phyloP scores from a whole-genome alignment of 2,113 vertebrate species.

The Gobius niger region DNA sequence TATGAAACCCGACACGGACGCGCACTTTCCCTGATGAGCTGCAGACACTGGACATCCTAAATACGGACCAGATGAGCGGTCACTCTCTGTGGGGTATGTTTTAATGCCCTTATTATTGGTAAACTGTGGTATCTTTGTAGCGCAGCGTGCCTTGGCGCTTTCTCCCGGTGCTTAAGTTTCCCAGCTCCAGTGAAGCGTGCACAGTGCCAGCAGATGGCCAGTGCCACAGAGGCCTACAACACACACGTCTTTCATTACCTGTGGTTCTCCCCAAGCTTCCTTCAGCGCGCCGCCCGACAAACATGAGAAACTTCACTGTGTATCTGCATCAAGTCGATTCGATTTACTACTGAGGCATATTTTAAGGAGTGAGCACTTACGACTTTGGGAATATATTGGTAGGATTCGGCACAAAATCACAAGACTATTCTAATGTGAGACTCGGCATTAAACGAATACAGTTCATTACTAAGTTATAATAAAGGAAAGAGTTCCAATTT shows the following conservation, averaged over 20 bases:
- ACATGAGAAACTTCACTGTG: neutral
- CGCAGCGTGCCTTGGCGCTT: constrained; percentile 39
- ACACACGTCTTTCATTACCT: constrained; percentile 66
- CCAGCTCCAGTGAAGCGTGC: constrained; percentile 55
- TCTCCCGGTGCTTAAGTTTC: constrained; percentile 75
- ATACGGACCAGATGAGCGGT: constrained; percentile 1
- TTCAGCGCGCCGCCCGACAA: too few relatives aligned
- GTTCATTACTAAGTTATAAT: too few relatives aligned
- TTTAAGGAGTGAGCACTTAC: too few relatives aligned
- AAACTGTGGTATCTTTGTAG: constrained; percentile 46
- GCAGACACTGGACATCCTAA: neutral
- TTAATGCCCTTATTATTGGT: constrained; percentile 37
- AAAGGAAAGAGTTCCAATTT: too few relatives aligned
- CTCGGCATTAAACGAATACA: too few relatives aligned
- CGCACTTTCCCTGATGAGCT: constrained; percentile 6
- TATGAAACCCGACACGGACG: constrained; percentile 34
- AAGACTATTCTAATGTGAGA: too few relatives aligned
- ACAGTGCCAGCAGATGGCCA: constrained; percentile 60
- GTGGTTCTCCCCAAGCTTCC: neutral
- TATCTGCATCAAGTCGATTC: neutral
- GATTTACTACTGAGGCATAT: too few relatives aligned
- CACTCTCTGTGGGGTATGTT: constrained; percentile 20
- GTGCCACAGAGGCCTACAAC: constrained; percentile 53
- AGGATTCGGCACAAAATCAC: too few relatives aligned
- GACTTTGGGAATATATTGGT: too few relatives aligned